Evolutionary conservation across 64 coral and sea anemone genomes (phyloP), one percentile per base, ranked within the genome.

Genomic region (Dendronephthya gigantea): DNA sequence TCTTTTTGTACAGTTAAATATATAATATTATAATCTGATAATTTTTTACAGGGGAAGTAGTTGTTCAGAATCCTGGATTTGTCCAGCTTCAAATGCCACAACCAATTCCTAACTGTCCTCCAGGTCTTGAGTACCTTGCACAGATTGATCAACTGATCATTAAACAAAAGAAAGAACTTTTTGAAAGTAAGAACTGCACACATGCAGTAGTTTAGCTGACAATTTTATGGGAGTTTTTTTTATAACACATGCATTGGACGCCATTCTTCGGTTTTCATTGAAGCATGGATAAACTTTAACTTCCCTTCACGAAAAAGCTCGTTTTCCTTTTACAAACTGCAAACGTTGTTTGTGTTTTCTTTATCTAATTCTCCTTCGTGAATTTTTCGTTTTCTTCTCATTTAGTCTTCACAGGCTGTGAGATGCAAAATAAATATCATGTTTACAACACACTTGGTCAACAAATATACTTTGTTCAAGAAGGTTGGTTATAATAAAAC

Each of bases 371-470:
- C 19, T 30, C 58, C 58, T 45, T 79, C 28, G 6, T 76, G 69
- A 33, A 76, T 37, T 79, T 19, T 34, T 17, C 30, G 7, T 9
- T 86, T 38, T 16, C 9, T 51, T 86, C 35, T 23, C 48, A 31
- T 28, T n/a, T 65, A 92, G 91, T 89, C 68, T 92, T 92, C 22
- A 89, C 87, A 49, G 91, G 91, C 12, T 92, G 88, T 92, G 91
- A 92, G 68, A 83, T 85, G 23, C 85, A 86, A 82, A 92, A 92
- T 35, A 92, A 92, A 38, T 92, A 89, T 47, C 69, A 88, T 85
- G 51, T 92, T 9, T 89, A 83, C 48, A 92, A 92, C 69, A 82
- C 91, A 35, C 50, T 92, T 52, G 86, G 86, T 40, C 91, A 92
- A 84, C 91, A 92, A 84, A 88, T 92, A 1, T 92, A 82, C 43